Evolutionary conservation across 2,113 vertebrate genomes (phyloP), one percentile per base, ranked within the genome.

Genomic region (Meriones unguiculatus): DNA sequence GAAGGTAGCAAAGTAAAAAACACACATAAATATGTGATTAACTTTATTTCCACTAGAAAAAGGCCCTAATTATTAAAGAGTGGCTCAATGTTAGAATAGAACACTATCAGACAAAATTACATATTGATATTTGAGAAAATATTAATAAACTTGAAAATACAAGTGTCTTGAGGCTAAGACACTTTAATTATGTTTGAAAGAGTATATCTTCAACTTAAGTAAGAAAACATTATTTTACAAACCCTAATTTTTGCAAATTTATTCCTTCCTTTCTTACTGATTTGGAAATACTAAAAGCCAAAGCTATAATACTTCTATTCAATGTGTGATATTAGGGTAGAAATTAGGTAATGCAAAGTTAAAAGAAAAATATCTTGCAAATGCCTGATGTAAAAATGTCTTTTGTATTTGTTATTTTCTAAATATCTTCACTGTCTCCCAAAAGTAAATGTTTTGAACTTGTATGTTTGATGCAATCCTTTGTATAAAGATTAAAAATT

Each of bases 101-200:
- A 86, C 67, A 50, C 12, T 69, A 30, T 75, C 38, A 94, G 72
- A 94, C 35, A 89, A 96, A 90, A 87, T 94, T 91, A 52, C 17
- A 93, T n/a, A 77, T 72, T 95, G 14, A 59, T 87, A 84, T 69
- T 7, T 96, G 38, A 93, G 22, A 18, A 95, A 81, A 84, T 81
- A 91, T 81, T 62, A 77, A 96, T 89, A 59, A 82, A 72, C 32
- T 86, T 64, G 2, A 73, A 96, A 86, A 90, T 25, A 17, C 35
- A 67, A 67, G 15, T 24, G 91, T 89, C 59, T 91, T 77, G 87
- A 87, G 90, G 14, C 17, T 67, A 62, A 65, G 32, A 67, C 76
- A 73, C 18, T 96, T 94, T 70, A 87, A 54, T 78, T 89, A 80
- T 18, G 7, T 95, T 80, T 41, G 7, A 77, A 4, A 10, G 14